Evolutionary conservation across 30 jellyfish, hydroid and myxozoan species (phyloP), one percentile per base, ranked within the genome.

Genomic region (Nemopilema nomurai): DNA sequence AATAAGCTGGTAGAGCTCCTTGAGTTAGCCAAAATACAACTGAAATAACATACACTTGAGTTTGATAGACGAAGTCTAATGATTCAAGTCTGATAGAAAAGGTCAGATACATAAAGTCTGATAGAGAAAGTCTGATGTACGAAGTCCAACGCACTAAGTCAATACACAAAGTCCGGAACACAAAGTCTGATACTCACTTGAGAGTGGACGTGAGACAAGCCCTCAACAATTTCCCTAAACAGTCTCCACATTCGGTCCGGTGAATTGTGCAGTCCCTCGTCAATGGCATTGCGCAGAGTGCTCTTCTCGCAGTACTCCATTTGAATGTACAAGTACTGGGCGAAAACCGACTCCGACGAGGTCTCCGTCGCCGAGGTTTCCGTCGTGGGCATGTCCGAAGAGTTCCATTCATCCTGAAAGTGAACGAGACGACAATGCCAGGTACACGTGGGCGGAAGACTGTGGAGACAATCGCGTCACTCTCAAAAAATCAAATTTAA

Each of bases 251-350:
- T 91, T 62, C 96, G 70, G 49, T 86, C 93, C 1, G 85, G 89
- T 31, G 78, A 62, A 62, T 72, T 64, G 87, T 76, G 74, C 28
- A 95, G 66, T n/a, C 95, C 97, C 29, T 95, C 99, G 63, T 95
- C 98, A 70, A 95, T 95, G n/a, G 79, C 96, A 64, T 90, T 77
- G 18, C 97, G 71, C 69, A 95, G 63, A 0, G 99, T 90, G 88
- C 95, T 90, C 74, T 83, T 95, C 87, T 95, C 99, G 53, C 97
- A 95, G 79, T 90, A 95, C 72, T 95, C 99, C 99, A 95, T 95
- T 70, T 95, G 99, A 68, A 95, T 95, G 90, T 88, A 95, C 27
- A 93, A 87, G 80, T 76, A 88, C 68, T 93, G 96, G 8, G 84
- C 81, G 28, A 87, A 26, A 0, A 67, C 25, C 20, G 62, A n/a